Evolutionary conservation across 1,140 invertebrate species (phyloP).

Genomic region (Hyphantria cunea): DNA sequence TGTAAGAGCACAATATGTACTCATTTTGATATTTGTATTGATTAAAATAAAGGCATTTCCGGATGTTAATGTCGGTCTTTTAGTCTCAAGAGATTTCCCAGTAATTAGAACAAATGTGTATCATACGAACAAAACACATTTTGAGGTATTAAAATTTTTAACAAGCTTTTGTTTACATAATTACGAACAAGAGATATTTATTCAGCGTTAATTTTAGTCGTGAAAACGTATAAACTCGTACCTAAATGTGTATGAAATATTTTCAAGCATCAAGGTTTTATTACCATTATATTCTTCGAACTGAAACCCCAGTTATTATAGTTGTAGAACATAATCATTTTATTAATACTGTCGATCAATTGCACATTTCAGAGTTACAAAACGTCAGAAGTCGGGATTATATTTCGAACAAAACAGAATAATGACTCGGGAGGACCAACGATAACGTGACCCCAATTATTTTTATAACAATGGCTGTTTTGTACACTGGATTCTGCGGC

Average conservation of each 20-base stretch:
- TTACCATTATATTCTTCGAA: too few relatives aligned
- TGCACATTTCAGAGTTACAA: background rate
- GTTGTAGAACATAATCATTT: too few relatives aligned
- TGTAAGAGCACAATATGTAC: slow-evolving; percentile 32
- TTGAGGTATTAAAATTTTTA: too few relatives aligned
- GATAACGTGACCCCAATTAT: slow-evolving; percentile 67
- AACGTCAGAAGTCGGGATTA: slow-evolving; percentile 38
- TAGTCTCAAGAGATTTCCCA: slow-evolving; percentile 9
- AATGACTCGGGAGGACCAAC: slow-evolving; percentile 47
- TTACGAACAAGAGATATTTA: too few relatives aligned
- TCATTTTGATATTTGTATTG: slow-evolving; percentile 37
- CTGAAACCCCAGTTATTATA: too few relatives aligned
- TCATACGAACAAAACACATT: slow-evolving; percentile 22
- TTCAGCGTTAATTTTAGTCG: too few relatives aligned
- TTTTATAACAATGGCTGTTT: slow-evolving; percentile 71
- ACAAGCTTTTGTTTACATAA: too few relatives aligned
- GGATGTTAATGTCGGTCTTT: slow-evolving; percentile 19
- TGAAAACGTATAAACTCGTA: too few relatives aligned
- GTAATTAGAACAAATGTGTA: slow-evolving; percentile 28
- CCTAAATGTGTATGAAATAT: too few relatives aligned
- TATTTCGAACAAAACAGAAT: slow-evolving; percentile 41
- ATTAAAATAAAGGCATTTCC: slow-evolving; percentile 34
- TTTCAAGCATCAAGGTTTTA: too few relatives aligned
- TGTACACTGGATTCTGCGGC: slow-evolving; percentile 53
- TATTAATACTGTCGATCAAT: too few relatives aligned